phyloP scores from a whole-genome alignment of 2,888 invertebrate species.

The Lithophane leautieri region DNA sequence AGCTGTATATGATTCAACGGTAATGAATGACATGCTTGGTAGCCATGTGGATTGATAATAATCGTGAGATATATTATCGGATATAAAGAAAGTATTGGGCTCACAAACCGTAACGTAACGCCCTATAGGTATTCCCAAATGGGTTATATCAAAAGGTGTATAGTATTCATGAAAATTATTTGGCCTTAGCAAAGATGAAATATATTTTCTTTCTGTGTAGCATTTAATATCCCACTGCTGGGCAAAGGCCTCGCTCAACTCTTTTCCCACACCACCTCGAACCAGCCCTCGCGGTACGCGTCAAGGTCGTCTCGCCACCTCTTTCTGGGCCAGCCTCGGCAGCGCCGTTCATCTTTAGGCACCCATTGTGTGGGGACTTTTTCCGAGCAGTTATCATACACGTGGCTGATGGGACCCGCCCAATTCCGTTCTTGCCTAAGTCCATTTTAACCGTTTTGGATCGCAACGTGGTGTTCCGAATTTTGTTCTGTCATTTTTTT shows the following conservation, averaged over 20 bases:
- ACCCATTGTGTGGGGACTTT: not conserved
- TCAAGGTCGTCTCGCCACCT: not conserved
- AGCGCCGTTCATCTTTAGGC: not conserved
- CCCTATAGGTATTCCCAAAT: not conserved
- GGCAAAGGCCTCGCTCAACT: not conserved
- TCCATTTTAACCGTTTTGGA: too few relatives aligned
- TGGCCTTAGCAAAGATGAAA: not conserved
- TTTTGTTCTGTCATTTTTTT: not conserved
- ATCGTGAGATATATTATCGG: not conserved
- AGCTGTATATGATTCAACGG: constrained; percentile 15
- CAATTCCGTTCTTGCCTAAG: not conserved
- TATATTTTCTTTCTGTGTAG: not conserved
- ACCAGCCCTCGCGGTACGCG: too few relatives aligned
- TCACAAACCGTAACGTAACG: not conserved
- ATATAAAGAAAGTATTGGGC: not conserved
- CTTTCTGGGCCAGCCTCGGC: not conserved
- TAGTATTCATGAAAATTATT: not conserved
- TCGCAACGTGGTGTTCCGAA: not conserved
- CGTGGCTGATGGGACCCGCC: not conserved
- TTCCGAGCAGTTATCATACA: not conserved
- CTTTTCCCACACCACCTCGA: not conserved
- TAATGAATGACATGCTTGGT: constrained; percentile 10
- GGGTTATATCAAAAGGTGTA: not conserved
- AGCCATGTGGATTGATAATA: not conserved
- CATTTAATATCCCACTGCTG: not conserved